Evolutionary conservation across 2,113 vertebrate genomes (phyloP), one percentile per base, ranked within the genome.

Genomic region (Mohoua ochrocephala): DNA sequence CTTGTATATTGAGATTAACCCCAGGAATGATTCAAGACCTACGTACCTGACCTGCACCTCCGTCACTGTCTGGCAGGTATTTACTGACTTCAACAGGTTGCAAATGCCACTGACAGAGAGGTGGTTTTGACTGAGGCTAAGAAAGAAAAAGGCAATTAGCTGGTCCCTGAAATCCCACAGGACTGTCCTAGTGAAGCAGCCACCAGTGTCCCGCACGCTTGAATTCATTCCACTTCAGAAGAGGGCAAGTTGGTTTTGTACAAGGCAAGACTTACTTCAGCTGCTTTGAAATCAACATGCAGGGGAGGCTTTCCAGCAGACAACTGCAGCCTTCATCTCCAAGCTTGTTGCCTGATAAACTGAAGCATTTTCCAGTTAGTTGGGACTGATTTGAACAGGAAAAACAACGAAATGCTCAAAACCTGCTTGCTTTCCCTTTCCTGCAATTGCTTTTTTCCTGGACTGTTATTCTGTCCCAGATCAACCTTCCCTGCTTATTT

Each of bases 91-190:
- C 68, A 99, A 33, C 54, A 99, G 96, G 30, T 27, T 87, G 69
- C 92, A 80, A 37, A 98, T 41, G 39, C 98, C 98, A 2, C 95
- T 23, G 65, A 92, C 37, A 24, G 98, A 98, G 31, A 98, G 96
- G 81, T 7, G 15, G 76, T 99, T 99, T 71, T 97, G 92, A 12
- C 98, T 98, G 97, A 99, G 97, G 80, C 99, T 99, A 84, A 13
- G 45, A 88, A 69, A 67, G 67, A 77, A 31, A 47, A 57, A 61
- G 41, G 20, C 44, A 90, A 68, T 89, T 53, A 83, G 68, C 12
- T 37, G 44, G 24, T 45, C 15, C 47, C 47, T 41, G 70, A 68
- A 84, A 87, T 18, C n/a, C 53, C 61, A 45, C 26, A 37, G 77
- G 37, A 64, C 30, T 67, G 37, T 28, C 33, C 84, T 5, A 20